Evolutionary conservation across 2,797 vertebrate species (phyloP), one percentile per base, ranked within the genome.

Genomic region (Apodemus agrarius): DNA sequence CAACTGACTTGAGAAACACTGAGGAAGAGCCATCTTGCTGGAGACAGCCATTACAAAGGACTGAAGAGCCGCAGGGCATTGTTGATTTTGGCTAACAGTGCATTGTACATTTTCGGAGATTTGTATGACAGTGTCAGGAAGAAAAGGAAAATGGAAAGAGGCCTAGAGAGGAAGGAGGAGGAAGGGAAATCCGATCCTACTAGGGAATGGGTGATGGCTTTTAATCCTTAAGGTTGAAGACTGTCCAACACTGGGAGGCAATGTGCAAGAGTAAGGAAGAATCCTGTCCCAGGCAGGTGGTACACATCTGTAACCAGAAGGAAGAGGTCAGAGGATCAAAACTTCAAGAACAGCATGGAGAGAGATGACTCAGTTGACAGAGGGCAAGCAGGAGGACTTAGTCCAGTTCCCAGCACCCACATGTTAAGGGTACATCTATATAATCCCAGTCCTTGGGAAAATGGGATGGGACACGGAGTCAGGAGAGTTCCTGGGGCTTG

Each of bases 1-100:
- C 43, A 31, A 10, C 8, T 24, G 37, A 40, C n/a, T 13, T 0
- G 14, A 49, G 7, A 52, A 17, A 14, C 29, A 10, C 52, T 0
- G 1, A 19, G 34, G 54, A 46, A 54, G 67, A 81, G 17, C 52
- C 37, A 7, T 14, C 57, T 16, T 22, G 78, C 0, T 1, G 43
- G 63, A 46, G 37, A 31, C 4, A 9, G 46, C 37, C 57, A 72
- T 21, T 72, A 31, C 63, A 13, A 46, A 49, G 49, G 80, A 46
- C 49, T 11, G 52, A 88, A 37, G 87, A 52, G 16, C 0, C 43
- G 34, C 2, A 31, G 22, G 0, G 13, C 46, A 5, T 1, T 12
- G 8, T 22, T 57, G 72, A 5, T 88, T 61, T 16, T 22, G 3
- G 90, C 52, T 52, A 52, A 52, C 52, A 52, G 52, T 52, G 52